Evolutionary conservation across 2,113 vertebrate species (phyloP), one percentile per base, ranked within the genome.

Genomic region (Rutilus rutilus): DNA sequence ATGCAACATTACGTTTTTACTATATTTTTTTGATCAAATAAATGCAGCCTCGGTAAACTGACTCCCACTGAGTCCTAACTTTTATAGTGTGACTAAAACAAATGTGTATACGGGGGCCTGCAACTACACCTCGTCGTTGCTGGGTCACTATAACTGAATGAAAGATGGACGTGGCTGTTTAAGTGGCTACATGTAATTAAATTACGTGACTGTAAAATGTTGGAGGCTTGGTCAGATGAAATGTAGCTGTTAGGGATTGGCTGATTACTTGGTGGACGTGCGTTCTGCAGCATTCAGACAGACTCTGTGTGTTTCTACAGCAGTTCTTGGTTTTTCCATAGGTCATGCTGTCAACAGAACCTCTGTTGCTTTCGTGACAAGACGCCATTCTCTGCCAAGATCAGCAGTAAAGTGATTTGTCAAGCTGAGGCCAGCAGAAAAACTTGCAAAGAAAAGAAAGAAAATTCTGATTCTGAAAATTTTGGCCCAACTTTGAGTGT

Each of bases 261-360:
- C 30, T 57, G 50, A 78, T 80, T 86, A 71, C 2, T 45, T 60
- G 65, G 77, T 52, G 42, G 77, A 86, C 76, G 57, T 86, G 84
- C 77, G 6, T 73, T 80, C 39, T 52, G 50, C 59, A 50, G 79
- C 79, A 67, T 82, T 67, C 15, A 85, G 30, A 54, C 42, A 78
- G 14, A 36, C 21, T 84, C 71, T 67, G 10, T 75, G n/a, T 73
- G 21, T 75, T 62, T 84, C 54, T 84, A 33, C n/a, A 64, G 21
- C 25, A 33, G 36, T 33, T 39, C 50, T 52, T 79, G 19, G 62
- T 47, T 73, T 71, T 60, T 78, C 23, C 36, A 73, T 45, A 10
- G 36, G 52, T 71, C 78, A 60, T 23, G 19, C 52, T 80, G 79
- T 79, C 75, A 85, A 12, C 75, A 42, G 75, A 85, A 85, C 62